Base-by-base conservation (phyloP, 1,140 invertebrate species). In the Drosophila jambulina region DNA sequence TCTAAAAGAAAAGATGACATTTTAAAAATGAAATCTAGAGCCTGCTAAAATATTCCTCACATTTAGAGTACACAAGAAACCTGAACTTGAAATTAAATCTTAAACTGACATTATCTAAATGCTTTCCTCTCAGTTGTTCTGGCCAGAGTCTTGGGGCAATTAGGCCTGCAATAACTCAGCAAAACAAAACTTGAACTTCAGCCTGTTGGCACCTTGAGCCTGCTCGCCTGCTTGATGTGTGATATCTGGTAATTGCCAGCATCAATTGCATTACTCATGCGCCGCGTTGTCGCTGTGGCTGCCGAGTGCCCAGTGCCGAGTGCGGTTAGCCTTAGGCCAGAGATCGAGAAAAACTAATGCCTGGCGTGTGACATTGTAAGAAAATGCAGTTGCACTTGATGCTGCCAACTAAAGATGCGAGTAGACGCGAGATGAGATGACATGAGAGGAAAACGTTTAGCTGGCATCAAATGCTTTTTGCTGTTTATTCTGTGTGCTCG, bases 381-480 rank as follows among this genome's bases (percentile, higher is more conserved):
- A 88, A 88, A 88, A 88, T 88, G 85, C 85, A 75, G 85, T 88
- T 88, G 64, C 85, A 88, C 85, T 90, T 90, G 85, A 76, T 88
- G 85, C 75, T 82, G 78, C 80, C 85, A 88, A 88, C 85, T 90
- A 84, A 79, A 88, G 85, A 85, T 81, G 64, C 70, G 57, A 61
- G 57, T 34, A 10, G 38, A 75, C 70, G 57, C 70, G 53, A 43
- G 69, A 60, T 70, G 69, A 49, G 69, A 71, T 72, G 67, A 69
- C 67, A 68, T 69, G 67, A 70, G 67, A 69, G 67, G 63, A 70
- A 70, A 70, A 59, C 69, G 67, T 58, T 72, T 60, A 72, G 67
- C 65, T 59, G 21, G 51, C 67, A 59, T 72, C 68, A 70, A 71
- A 59, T 58, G 65, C 19, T 21, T 68, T 49, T n/a, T 49, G 17